Percentiles rank a stretch among this genome's conserved stretches.
These are phyloP conservation scores for Drosophila birchii DNA, from an alignment of 2,888 invertebrate species.

Conservation along the genomic window DNA sequence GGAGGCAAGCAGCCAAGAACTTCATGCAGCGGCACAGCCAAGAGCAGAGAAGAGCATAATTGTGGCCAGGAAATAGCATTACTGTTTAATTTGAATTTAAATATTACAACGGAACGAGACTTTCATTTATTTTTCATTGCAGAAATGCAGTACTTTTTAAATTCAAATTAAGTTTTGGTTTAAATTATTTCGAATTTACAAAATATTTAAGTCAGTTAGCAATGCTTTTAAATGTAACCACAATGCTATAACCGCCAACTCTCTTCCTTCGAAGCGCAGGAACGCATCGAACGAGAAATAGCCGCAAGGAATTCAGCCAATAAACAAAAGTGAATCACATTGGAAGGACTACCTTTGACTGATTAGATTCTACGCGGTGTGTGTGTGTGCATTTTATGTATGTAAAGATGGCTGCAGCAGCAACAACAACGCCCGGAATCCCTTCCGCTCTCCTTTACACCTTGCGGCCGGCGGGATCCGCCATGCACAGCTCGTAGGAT, in stretches of 20 bases:
- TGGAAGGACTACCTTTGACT: slow-evolving; percentile 33
- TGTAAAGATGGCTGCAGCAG: slow-evolving; percentile 5
- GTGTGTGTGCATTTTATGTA: not conserved
- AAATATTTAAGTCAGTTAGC: not conserved
- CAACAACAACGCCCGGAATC: slow-evolving; percentile 21
- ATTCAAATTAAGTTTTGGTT: not conserved
- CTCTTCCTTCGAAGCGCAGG: slow-evolving; percentile 28
- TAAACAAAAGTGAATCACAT: slow-evolving; percentile 8
- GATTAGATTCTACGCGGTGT: slow-evolving; percentile 17
- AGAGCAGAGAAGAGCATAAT: slow-evolving; percentile 5
- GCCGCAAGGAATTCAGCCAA: slow-evolving; percentile 22
- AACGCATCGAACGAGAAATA: slow-evolving; percentile 13
- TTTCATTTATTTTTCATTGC: too few relatives aligned
- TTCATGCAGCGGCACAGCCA: slow-evolving; percentile 33
- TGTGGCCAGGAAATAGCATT: not conserved
- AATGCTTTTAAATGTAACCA: slow-evolving; percentile 7
- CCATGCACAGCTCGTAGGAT: slow-evolving; percentile 30
- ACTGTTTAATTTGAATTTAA: not conserved
- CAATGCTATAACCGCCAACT: not conserved
- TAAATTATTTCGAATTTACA: not conserved
- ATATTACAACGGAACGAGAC: too few relatives aligned
- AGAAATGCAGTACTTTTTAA: not conserved
- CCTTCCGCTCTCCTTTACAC: slow-evolving; percentile 22
- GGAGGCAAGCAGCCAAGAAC: slow-evolving; percentile 27
- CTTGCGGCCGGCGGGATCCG: slow-evolving; percentile 20